These are phyloP conservation scores for Megamerina dolium DNA, from an alignment of 2,888 invertebrate genomes.

Conservation along the genomic window DNA sequence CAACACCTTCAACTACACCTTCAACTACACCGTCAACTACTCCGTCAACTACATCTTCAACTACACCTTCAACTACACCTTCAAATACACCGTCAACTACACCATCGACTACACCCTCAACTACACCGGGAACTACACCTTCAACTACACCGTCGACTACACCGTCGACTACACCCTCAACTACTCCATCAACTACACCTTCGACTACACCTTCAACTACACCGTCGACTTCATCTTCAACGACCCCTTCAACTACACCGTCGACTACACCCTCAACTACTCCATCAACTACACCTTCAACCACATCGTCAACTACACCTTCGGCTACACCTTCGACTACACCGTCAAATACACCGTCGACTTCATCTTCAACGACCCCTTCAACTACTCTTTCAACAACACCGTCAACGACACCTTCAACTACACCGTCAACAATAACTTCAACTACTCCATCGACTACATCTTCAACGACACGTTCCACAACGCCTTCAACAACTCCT, in stretches of 20 bases:
- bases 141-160: no score
- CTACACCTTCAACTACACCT: not conserved
- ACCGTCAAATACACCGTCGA: no score
- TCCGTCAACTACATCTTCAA: not conserved
- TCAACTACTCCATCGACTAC: conserved; percentile 3
- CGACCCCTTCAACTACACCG: not conserved
- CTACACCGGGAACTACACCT: not conserved
- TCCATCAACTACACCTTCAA: no score
- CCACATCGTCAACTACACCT: no score
- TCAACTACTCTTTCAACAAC: not conserved
- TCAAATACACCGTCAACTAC: not conserved
- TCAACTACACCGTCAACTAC: not conserved
- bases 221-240: not conserved
- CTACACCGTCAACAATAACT: not conserved
- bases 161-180: not conserved
- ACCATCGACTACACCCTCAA: not conserved
- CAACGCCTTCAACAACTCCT: not conserved
- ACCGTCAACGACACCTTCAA: not conserved
- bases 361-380: not conserved
- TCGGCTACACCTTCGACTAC: no score
- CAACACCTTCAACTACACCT: not conserved
- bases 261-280: not conserved
- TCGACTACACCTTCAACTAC: not conserved
- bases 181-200: no score
- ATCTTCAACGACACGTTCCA: conserved; percentile 1